Evolutionary conservation across 2,888 invertebrate species (phyloP).

Genomic region (Merodon equestris): DNA sequence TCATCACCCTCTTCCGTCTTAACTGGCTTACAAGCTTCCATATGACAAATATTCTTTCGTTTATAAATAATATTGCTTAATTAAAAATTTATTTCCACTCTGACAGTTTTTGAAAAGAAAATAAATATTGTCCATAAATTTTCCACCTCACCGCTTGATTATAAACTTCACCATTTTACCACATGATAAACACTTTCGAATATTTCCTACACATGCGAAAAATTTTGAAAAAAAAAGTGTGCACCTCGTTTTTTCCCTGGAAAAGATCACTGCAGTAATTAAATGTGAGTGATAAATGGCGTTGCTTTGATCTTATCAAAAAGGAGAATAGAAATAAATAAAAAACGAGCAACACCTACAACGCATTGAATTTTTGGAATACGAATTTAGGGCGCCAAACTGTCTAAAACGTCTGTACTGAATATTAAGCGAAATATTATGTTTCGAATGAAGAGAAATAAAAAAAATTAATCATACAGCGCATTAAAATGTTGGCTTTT

Average conservation of each 20-base stretch:
- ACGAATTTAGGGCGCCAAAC: conserved; percentile 62
- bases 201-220: too few species aligned
- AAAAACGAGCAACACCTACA: conserved; percentile 26
- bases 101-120: too few species aligned
- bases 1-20: too few species aligned
- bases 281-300: conserved; percentile 46
- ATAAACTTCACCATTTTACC: too few species aligned
- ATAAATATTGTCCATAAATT: too few species aligned
- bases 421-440: conserved; percentile 27
- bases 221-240: background rate
- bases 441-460: conserved; percentile 17
- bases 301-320: conserved; percentile 48
- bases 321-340: conserved; percentile 25
- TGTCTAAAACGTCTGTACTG: conserved; percentile 43
- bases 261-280: conserved; percentile 22
- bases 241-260: conserved; percentile 10
- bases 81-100: too few species aligned
- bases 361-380: conserved; percentile 17
- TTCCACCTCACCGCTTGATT: too few species aligned
- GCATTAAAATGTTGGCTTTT: conserved; percentile 44
- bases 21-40: too few species aligned
- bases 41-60: too few species aligned
- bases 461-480: conserved; percentile 30
- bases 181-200: too few species aligned
- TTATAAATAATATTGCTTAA: too few species aligned